Percentiles rank a stretch among this genome's conserved stretches.
Evolutionary conservation across 2,888 invertebrate species (phyloP).

Genomic region (Dynastes maya): DNA sequence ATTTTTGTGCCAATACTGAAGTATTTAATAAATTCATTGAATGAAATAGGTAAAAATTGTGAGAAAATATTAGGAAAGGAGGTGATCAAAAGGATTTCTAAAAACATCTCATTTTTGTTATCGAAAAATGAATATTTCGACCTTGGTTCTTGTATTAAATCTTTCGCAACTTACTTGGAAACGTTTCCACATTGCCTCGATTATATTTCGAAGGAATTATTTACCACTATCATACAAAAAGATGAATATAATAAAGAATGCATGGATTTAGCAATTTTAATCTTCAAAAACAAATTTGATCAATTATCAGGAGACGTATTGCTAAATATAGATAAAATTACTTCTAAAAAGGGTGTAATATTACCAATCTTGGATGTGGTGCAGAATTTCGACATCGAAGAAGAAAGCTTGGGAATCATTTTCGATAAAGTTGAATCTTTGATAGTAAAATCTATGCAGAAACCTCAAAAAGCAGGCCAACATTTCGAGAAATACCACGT

Average conservation of each 20-base stretch:
- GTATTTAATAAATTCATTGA: slow-evolving; percentile 26
- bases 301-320: slow-evolving; percentile 71
- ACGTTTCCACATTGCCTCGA: slow-evolving; percentile 76
- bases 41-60: slow-evolving; percentile 45
- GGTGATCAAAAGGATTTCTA: slow-evolving; percentile 55
- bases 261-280: slow-evolving; percentile 73
- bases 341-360: slow-evolving; percentile 77
- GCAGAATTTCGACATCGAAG: slow-evolving; percentile 61
- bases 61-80: slow-evolving; percentile 56
- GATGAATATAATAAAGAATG: slow-evolving; percentile 75
- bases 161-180: slow-evolving; percentile 74
- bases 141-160: slow-evolving; percentile 73
- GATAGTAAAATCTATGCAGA: slow-evolving; percentile 77
- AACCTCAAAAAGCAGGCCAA: slow-evolving; percentile 80
- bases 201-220: slow-evolving; percentile 72
- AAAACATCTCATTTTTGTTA: slow-evolving; percentile 55
- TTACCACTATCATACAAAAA: slow-evolving; percentile 72
- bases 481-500: slow-evolving; percentile 76
- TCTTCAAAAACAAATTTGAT: slow-evolving; percentile 73
- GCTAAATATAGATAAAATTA: slow-evolving; percentile 71
- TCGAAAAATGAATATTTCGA: slow-evolving; percentile 55
- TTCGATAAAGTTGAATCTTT: slow-evolving; percentile 77
- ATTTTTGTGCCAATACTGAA: slow-evolving; percentile 43
- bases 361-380: slow-evolving; percentile 75
- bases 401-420: slow-evolving; percentile 71